Percentiles rank a stretch among this genome's conserved stretches.
These are phyloP conservation scores for Lepidothrix coronata DNA, from an alignment of 2,113 vertebrate genomes.

Conservation along the genomic window DNA sequence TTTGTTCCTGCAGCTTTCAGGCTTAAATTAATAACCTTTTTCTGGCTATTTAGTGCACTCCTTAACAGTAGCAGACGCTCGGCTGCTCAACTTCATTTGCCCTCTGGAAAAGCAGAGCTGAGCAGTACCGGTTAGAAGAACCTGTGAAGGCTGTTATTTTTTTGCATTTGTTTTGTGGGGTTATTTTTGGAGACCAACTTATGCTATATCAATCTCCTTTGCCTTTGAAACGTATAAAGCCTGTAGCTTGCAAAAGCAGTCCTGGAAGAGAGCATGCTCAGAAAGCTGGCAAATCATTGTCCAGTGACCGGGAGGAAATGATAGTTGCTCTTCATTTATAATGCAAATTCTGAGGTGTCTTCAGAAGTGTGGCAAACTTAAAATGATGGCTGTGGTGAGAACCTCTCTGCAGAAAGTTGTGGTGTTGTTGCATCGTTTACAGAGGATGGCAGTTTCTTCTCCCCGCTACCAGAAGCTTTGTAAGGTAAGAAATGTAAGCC, in stretches of 20 bases:
- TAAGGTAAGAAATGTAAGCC: conserved; percentile 81
- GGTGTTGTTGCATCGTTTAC: conserved; percentile 96
- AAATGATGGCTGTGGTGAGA: conserved; percentile 99
- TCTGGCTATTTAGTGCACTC: conserved; percentile 48
- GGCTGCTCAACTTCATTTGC: conserved; percentile 58
- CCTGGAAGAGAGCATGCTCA: conserved; percentile 83
- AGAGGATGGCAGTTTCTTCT: conserved; percentile 99
- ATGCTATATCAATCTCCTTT: conserved; percentile 65
- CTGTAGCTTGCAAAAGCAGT: conserved; percentile 69
- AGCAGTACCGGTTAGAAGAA: conserved; percentile 2
- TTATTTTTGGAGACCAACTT: conserved; percentile 71
- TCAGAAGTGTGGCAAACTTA: conserved; percentile 95
- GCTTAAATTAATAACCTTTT: conserved; percentile 72
- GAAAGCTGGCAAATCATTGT: conserved; percentile 83
- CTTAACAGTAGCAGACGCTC: conserved; percentile 48
- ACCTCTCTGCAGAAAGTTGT: conserved; percentile 99
- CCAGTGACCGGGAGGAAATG: conserved; percentile 85
- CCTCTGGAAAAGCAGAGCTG: conserved; percentile 52
- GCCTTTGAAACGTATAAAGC: conserved; percentile 63
- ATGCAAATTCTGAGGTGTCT: conserved; percentile 95
- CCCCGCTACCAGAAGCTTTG: conserved; percentile 99
- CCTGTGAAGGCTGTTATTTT: conserved; percentile 42
- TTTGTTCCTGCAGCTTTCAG: conserved; percentile 65
- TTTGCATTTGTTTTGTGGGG: not conserved
- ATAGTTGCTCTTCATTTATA: conserved; percentile 88